A percentile compares a stretch with the other conserved stretches of the same genome.
phyloP scores from a whole-genome alignment of 2,113 vertebrate genomes.

The Erpornis zantholeuca region DNA sequence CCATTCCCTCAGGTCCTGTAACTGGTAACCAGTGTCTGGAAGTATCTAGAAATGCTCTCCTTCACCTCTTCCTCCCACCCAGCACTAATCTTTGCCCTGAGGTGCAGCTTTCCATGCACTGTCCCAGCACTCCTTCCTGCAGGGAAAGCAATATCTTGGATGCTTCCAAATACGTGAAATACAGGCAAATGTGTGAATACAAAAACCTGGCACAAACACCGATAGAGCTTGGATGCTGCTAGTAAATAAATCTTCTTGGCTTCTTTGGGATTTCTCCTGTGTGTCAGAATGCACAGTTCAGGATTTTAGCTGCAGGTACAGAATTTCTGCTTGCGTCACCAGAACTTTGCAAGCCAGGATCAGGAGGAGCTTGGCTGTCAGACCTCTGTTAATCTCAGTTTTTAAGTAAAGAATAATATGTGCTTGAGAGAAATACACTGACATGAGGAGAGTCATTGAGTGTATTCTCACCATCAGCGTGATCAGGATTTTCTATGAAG shows the following conservation, averaged over 20 bases:
- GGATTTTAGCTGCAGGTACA: background rate
- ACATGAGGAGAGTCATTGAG: background rate
- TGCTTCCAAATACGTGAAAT: background rate
- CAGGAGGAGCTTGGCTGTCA: background rate
- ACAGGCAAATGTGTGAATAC: background rate
- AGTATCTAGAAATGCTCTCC: background rate
- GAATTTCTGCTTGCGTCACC: background rate
- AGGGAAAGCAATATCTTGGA: background rate
- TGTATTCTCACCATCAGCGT: background rate
- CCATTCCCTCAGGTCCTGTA: background rate
- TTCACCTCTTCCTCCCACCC: background rate
- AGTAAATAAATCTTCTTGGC: background rate
- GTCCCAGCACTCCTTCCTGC: background rate
- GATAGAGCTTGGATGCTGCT: fast-evolving
- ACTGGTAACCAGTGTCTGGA: background rate
- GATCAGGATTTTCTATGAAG: background rate
- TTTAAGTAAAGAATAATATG: background rate
- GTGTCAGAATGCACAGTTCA: background rate
- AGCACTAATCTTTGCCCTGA: fast-evolving
- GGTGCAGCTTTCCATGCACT: background rate
- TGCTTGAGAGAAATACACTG: background rate
- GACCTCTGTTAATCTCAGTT: background rate
- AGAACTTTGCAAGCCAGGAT: background rate
- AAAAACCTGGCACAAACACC: background rate
- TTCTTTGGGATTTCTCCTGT: fast-evolving